Evolutionary conservation across 1,140 invertebrate species (phyloP).

Genomic region (Vollenhovia emeryi): DNA sequence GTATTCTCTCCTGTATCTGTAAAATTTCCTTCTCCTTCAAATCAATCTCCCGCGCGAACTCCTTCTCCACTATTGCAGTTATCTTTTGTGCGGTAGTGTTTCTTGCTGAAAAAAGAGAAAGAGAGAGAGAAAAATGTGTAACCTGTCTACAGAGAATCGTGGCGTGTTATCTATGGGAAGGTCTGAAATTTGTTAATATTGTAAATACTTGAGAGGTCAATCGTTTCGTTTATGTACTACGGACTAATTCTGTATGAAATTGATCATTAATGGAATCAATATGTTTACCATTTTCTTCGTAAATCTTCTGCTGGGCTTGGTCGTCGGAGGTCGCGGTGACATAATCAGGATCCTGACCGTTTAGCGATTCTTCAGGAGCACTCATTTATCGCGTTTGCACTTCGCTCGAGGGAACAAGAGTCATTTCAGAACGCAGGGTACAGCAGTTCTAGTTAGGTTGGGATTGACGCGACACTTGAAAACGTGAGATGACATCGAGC

Average conservation of each 20-base stretch:
- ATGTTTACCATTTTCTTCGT: slow-evolving; percentile 82
- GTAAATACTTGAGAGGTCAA: neutral
- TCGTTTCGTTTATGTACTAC: neutral
- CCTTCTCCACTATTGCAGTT: slow-evolving; percentile 83
- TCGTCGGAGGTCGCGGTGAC: slow-evolving; percentile 75
- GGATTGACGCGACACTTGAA: neutral
- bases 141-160: too few relatives aligned
- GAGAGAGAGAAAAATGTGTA: too few relatives aligned
- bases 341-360: slow-evolving; percentile 85
- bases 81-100: slow-evolving; percentile 78
- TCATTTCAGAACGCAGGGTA: slow-evolving; percentile 23
- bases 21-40: slow-evolving; percentile 85
- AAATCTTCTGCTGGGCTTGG: slow-evolving; percentile 78
- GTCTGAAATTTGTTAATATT: neutral
- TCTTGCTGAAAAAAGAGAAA: slow-evolving; percentile 74
- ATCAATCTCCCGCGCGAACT: slow-evolving; percentile 87
- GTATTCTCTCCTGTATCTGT: slow-evolving; percentile 87
- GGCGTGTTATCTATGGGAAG: too few relatives aligned
- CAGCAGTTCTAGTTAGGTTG: neutral
- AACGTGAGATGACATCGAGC: neutral
- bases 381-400: slow-evolving; percentile 70
- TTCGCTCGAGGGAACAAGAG: neutral
- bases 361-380: slow-evolving; percentile 58
- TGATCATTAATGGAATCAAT: neutral
- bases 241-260: slow-evolving; percentile 8